Percentiles rank a stretch among this genome's conserved stretches.
These are phyloP conservation scores for Musca vetustissima DNA, from an alignment of 1,140 invertebrate genomes.

Conservation along the genomic window DNA sequence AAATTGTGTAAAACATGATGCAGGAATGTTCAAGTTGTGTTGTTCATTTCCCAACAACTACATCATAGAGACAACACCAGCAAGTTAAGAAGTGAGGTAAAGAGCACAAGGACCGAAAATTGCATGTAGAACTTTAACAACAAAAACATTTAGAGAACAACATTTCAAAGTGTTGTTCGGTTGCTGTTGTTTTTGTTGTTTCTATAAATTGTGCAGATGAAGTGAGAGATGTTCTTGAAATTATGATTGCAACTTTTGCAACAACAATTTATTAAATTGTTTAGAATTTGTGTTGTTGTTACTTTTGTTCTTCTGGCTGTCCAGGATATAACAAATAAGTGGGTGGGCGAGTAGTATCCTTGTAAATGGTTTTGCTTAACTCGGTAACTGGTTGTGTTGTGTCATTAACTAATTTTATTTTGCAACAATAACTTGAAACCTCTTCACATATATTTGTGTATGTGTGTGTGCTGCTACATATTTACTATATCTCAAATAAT, in stretches of 20 bases:
- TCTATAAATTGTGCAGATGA: not conserved
- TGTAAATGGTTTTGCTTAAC: not conserved
- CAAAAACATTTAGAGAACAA: not conserved
- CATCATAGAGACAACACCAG: not conserved
- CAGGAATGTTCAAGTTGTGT: conserved; percentile 22
- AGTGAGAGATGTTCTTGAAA: conserved; percentile 1
- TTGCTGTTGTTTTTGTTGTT: conserved; percentile 6
- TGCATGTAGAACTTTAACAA: not conserved
- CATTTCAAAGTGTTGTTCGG: too few relatives aligned
- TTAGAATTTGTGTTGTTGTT: not conserved
- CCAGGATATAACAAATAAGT: not conserved
- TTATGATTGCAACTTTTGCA: not conserved
- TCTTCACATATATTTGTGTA: too few relatives aligned
- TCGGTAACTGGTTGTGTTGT: not conserved
- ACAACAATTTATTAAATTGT: conserved; percentile 5
- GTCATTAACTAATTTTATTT: conserved; percentile 13
- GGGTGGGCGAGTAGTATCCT: too few relatives aligned
- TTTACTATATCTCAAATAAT: not conserved
- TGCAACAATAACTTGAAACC: not conserved
- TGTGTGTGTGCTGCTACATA: too few relatives aligned
- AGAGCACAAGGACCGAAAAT: not conserved
- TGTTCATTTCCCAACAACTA: not conserved
- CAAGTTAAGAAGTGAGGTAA: not conserved
- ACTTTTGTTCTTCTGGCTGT: not conserved
- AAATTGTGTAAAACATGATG: conserved; percentile 23